Conservation (phyloP, 2,888 invertebrate genomes). For the Argyresthia goedartella region DNA sequence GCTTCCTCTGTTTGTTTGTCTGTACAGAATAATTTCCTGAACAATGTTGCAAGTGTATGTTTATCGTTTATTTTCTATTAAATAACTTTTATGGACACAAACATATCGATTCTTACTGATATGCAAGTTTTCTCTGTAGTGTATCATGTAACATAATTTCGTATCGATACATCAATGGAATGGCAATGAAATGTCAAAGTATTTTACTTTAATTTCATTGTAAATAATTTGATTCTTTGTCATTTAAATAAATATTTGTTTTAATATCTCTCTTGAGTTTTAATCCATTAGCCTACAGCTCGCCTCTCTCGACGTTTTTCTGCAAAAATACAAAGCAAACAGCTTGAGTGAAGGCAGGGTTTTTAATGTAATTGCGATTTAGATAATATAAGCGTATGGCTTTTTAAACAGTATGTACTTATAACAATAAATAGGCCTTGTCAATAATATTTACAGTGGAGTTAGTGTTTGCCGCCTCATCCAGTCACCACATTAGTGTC, state of each 20-base stretch:
- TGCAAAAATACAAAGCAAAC: background rate
- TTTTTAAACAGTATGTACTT: too few relatives aligned
- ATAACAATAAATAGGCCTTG: background rate
- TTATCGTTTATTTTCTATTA: conserved; percentile 50
- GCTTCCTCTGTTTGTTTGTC: background rate
- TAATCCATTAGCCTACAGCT: conserved; percentile 12
- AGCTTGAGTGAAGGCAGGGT: background rate
- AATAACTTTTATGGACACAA: conserved; percentile 49
- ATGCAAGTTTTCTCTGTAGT: conserved; percentile 71
- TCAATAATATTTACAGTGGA: background rate
- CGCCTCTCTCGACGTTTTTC: background rate
- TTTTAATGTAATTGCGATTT: background rate
- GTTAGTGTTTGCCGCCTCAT: background rate
- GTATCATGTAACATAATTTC: conserved; percentile 45
- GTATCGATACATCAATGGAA: conserved; percentile 44
- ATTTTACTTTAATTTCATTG: conserved; percentile 65
- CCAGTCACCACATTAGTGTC: background rate
- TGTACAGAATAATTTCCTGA: conserved; percentile 48
- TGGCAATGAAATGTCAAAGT: conserved; percentile 63
- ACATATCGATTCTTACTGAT: conserved; percentile 64
- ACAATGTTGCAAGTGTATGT: conserved; percentile 48
- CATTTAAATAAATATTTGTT: conserved; percentile 68
- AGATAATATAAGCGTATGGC: too few relatives aligned
- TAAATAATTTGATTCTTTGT: conserved; percentile 66
- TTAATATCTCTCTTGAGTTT: conserved; percentile 49